Evolutionary conservation across 1,140 invertebrate species (phyloP).

Genomic region (Ladona fulva): DNA sequence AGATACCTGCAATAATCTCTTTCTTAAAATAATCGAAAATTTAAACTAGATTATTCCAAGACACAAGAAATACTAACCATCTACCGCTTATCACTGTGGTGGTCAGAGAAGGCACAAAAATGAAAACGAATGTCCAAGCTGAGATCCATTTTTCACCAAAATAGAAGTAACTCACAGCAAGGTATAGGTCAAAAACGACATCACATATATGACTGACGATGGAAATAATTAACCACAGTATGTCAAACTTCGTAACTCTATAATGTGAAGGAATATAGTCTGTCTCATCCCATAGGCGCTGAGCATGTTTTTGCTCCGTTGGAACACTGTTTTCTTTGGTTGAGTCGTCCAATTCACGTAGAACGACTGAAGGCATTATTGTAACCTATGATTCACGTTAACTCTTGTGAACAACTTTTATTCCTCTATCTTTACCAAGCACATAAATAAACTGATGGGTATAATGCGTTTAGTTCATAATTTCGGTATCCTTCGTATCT

Average conservation of each 20-base stretch:
- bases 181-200: constrained; percentile 51
- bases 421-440: no score
- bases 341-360: no score
- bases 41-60: neutral
- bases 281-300: neutral
- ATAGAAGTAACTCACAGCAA: constrained; percentile 49
- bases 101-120: constrained; percentile 51
- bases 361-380: no score
- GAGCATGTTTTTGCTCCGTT: no score
- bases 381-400: no score
- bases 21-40: no score
- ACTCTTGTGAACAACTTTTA: no score
- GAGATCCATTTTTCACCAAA: constrained; percentile 43
- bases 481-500: no score
- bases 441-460: no score
- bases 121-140: constrained; percentile 49
- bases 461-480: no score
- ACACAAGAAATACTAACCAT: constrained; percentile 38
- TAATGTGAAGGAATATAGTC: constrained; percentile 22
- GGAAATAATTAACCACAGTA: constrained; percentile 40
- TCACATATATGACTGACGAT: constrained; percentile 54
- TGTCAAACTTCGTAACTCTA: constrained; percentile 36
- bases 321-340: no score
- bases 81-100: constrained; percentile 53
- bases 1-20: constrained; percentile 19